Base-by-base conservation (phyloP, 2,888 invertebrate genomes). In the Drosophila basisetae region DNA sequence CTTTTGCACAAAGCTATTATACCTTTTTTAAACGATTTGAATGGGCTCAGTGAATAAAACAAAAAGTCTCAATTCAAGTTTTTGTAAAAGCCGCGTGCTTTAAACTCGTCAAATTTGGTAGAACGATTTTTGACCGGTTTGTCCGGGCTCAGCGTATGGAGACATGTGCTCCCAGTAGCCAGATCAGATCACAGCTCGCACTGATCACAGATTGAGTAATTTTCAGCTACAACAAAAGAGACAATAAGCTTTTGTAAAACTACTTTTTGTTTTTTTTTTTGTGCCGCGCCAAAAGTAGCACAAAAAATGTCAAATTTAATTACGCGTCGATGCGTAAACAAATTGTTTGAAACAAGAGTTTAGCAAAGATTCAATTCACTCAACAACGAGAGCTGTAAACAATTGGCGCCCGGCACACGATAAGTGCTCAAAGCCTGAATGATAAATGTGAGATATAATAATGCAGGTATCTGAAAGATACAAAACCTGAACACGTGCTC, bases 61-160 rank as follows among this genome's bases (percentile, higher is more conserved):
- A 25, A 47, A 47, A 25, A 70, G 55, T 63, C 52, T 55, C 37
- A n/a, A 49, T 41, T 62, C 68, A 28, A 78, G 82, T 82, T 73
- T 59, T 39, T 25, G 31, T 53, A 33, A 67, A 64, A 63, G 68
- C 64, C 72, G 70, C 70, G 68, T 73, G 81, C 75, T 85, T 80
- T 58, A 33, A 71, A 79, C 70, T 73, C 82, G 70, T 85, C 87
- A 82, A 85, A 91, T 84, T 90, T 85, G 83, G 87, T 72, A 91
- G 78, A 90, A 89, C 82, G 54, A 87, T 87, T 80, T 82, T 78
- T 83, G 83, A 84, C 91, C 91, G 87, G 91, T 91, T 91, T 91
- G 72, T 53, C 73, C 68, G 67, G 64, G 64, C 71, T 56, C 62
- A 60, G 47, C 11, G 16, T 47, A 73, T 53, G 35, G 41, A 65